phyloP scores from a whole-genome alignment of 2,888 invertebrate species.

The Orgyia antiqua region DNA sequence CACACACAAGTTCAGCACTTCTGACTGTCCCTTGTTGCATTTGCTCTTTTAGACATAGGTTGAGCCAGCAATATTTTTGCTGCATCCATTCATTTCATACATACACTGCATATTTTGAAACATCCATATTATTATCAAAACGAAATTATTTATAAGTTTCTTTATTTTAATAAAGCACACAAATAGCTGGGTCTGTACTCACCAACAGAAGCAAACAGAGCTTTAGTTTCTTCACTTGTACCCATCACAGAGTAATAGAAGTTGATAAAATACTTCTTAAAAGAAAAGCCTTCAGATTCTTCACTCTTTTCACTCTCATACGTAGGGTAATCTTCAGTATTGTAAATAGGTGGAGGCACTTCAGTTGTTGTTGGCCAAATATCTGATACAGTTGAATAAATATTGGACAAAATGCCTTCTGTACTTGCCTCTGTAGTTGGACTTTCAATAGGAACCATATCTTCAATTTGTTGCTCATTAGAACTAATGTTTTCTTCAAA shows the following conservation, averaged over 20 bases:
- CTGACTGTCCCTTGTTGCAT: too few species aligned
- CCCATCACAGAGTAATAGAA: slow-evolving; percentile 54
- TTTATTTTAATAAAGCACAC: too few species aligned
- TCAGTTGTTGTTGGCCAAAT: slow-evolving; percentile 54
- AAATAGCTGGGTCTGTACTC: slow-evolving; percentile 27
- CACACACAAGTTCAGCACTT: too few species aligned
- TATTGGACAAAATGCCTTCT: slow-evolving; percentile 45
- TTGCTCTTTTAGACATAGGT: too few species aligned
- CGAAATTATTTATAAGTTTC: too few species aligned
- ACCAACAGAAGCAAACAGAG: slow-evolving; percentile 60
- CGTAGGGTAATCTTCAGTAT: slow-evolving; percentile 33
- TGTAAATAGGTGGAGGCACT: slow-evolving; percentile 43
- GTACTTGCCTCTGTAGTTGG: slow-evolving; percentile 25
- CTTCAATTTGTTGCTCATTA: background rate
- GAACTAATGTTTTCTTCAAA: background rate
- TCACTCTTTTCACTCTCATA: slow-evolving; percentile 24
- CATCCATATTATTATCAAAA: too few species aligned
- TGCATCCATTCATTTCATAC: too few species aligned
- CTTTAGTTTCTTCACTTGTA: slow-evolving; percentile 51
- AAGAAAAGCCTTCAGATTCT: slow-evolving; percentile 46
- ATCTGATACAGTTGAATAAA: slow-evolving; percentile 54
- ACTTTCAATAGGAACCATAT: slow-evolving; percentile 14
- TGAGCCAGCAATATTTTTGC: too few species aligned
- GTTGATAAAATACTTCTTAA: slow-evolving; percentile 48
- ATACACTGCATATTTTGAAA: too few species aligned